Conservation (phyloP, 2,888 invertebrate genomes). For the Coelopa pilipes region DNA sequence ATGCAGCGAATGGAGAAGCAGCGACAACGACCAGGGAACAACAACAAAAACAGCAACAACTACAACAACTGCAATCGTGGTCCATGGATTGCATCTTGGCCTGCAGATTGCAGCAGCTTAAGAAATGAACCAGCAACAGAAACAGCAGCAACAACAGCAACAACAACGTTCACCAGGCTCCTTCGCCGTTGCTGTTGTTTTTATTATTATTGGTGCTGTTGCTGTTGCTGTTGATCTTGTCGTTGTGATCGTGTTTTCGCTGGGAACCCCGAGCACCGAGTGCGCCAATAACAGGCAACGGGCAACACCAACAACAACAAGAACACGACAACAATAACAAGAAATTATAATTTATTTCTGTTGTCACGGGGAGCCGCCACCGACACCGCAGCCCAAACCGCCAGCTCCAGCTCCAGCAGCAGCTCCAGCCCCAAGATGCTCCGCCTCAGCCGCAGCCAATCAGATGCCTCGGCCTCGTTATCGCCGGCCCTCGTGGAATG, state of each 20-base stretch:
- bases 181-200: background rate
- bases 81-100: constrained; percentile 29
- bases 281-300: constrained; percentile 34
- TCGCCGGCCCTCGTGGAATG: too few relatives aligned
- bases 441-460: constrained; percentile 11
- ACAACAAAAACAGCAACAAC: constrained; percentile 9
- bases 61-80: constrained; percentile 28
- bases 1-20: constrained; percentile 17
- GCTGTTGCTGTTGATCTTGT: background rate
- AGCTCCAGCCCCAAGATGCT: background rate
- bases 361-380: constrained; percentile 43
- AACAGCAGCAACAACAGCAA: constrained; percentile 21
- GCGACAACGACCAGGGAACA: constrained; percentile 23
- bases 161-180: constrained; percentile 39
- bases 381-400: too few relatives aligned
- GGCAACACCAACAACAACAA: constrained; percentile 8
- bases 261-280: background rate
- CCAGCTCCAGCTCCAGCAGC: too few relatives aligned
- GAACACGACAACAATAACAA: constrained; percentile 12
- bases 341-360: constrained; percentile 49
- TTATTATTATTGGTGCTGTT: too few relatives aligned
- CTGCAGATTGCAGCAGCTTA: constrained; percentile 22
- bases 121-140: constrained; percentile 30
- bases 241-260: background rate
- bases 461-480: background rate